phyloP scores from a whole-genome alignment of 2,888 invertebrate genomes.

The Drosophila anceps region DNA sequence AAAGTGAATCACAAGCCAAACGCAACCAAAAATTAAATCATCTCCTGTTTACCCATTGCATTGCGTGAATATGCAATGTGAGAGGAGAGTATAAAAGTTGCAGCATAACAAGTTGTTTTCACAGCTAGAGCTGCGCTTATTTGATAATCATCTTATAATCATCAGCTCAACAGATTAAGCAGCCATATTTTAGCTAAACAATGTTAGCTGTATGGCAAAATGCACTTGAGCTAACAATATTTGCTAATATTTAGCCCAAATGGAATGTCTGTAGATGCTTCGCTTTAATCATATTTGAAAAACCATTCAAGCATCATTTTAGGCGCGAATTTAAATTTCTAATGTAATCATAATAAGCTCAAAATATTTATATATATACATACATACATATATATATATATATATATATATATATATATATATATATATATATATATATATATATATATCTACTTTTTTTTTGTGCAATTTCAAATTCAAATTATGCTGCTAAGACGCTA shows the following conservation, averaged over 20 bases:
- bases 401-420: slow-evolving; percentile 1
- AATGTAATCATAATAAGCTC: slow-evolving; percentile 51
- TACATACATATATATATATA: slow-evolving; percentile 2
- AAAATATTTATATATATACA: slow-evolving; percentile 1
- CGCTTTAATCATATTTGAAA: slow-evolving; percentile 20
- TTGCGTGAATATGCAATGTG: too few relatives aligned
- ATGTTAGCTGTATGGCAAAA: not conserved
- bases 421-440: slow-evolving; percentile 1
- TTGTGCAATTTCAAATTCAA: slow-evolving; percentile 44
- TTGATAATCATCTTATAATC: not conserved
- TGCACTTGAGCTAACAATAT: not conserved
- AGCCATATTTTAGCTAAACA: not conserved
- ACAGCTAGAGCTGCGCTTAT: not conserved
- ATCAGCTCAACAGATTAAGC: not conserved
- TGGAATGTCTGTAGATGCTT: not conserved
- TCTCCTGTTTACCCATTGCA: too few relatives aligned
- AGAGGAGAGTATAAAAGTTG: too few relatives aligned
- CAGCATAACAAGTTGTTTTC: too few relatives aligned
- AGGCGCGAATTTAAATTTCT: slow-evolving; percentile 27
- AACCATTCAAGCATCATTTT: slow-evolving; percentile 18
- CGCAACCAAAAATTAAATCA: too few relatives aligned
- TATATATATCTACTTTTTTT: slow-evolving; percentile 9
- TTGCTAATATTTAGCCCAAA: not conserved
- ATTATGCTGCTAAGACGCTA: slow-evolving; percentile 37
- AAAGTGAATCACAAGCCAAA: too few relatives aligned